Base-by-base conservation (phyloP, 2,797 vertebrate genomes). In the Jordanella pulchra region DNA sequence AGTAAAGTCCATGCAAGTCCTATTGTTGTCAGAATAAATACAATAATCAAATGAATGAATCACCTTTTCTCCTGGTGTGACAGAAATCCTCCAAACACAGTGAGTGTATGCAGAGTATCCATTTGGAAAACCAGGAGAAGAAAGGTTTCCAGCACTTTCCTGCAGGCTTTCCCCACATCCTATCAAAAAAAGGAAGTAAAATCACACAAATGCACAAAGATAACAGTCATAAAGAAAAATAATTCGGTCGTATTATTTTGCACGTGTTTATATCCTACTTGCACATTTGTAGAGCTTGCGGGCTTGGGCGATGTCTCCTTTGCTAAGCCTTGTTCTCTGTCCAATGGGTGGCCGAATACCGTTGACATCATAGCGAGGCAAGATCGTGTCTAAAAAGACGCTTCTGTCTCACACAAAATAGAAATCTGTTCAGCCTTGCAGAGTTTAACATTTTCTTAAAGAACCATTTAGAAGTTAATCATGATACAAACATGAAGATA, bases 1-100 rank as follows among this genome's bases (percentile, higher is more conserved):
- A 48, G 15, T 48, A 48, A 48, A 48, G 17, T 48, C 47, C 17
- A 48, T 18, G 47, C 47, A 48, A n/a, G n/a, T n/a, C 5, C 48
- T 25, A 44, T 42, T 63, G 5, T 25, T 42, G 35, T 23, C 42
- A 5, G 5, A 7, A n/a, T 42, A 63, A 1, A n/a, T 61, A 23
- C n/a, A 61, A 23, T 5, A 39, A 15, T 39, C 23, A 39, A 61
- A 61, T 39, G 12, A 10, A 10, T 53, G n/a, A 25, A 65, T 82
- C 90, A 97, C 98, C 96, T 99, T 99, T 91, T 99, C 98, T 86
- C 98, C 98, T 0, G 97, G 97, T 5, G 98, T 99, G 91, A 99
- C 98, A 0, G 97, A 99, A 86, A 99, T 97, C 83, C 96, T 96
- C 98, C 98, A 99, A 65, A 98, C 92, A 28, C 98, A 99, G 92